Conservation (phyloP, 1,140 invertebrate species). For the Hyphantria cunea region DNA sequence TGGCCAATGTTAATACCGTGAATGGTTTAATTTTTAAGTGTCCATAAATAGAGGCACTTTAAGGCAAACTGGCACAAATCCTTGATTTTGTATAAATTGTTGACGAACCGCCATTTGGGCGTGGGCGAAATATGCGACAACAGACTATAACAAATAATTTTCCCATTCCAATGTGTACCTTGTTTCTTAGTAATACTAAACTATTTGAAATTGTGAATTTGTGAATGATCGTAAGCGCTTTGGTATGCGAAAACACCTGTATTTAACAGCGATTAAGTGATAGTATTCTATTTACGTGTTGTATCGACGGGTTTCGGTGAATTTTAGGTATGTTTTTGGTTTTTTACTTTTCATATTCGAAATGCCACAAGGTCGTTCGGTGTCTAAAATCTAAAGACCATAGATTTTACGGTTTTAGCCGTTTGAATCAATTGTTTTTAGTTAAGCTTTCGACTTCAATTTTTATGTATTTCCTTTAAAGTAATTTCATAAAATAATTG, state of each 20-base stretch:
- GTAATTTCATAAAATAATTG: too few relatives aligned
- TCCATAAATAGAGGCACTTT: conserved; percentile 32
- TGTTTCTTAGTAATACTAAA: conserved; percentile 48
- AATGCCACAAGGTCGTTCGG: too few relatives aligned
- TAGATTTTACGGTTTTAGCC: too few relatives aligned
- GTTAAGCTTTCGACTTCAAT: too few relatives aligned
- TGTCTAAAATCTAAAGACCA: too few relatives aligned
- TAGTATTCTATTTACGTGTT: conserved; percentile 15
- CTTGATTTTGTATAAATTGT: conserved; percentile 72
- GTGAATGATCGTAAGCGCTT: conserved; percentile 38
- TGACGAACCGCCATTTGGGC: conserved; percentile 50
- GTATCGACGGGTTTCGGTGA: not conserved
- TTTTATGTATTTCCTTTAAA: too few relatives aligned
- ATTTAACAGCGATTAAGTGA: conserved; percentile 28
- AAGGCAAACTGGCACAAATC: conserved; percentile 46
- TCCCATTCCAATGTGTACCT: conserved; percentile 54
- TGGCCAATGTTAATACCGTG: conserved; percentile 11
- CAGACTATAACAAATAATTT: conserved; percentile 35
- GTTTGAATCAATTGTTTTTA: too few relatives aligned
- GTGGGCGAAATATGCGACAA: conserved; percentile 68
- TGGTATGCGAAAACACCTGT: conserved; percentile 64
- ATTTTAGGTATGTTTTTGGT: too few relatives aligned
- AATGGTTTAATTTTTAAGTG: conserved; percentile 31
- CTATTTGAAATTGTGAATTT: conserved; percentile 49
- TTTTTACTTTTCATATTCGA: too few relatives aligned